These are phyloP conservation scores for Onchidella celtica DNA, from an alignment of 2,888 invertebrate species.

Conservation along the genomic window DNA sequence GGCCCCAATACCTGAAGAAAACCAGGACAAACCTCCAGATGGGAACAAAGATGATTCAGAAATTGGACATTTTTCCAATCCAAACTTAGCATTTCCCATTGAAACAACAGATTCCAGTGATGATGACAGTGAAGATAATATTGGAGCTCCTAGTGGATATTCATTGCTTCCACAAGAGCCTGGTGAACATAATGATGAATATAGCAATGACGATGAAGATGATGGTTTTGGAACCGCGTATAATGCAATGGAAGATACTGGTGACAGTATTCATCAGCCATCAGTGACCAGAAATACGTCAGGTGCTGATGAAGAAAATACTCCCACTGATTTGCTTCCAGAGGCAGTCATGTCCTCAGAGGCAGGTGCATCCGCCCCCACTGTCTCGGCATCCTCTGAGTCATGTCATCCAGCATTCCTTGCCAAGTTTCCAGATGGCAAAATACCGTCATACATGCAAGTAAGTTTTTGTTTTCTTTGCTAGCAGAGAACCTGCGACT, in stretches of 20 bases:
- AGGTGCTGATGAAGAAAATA: neutral
- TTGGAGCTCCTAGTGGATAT: slow-evolving; percentile 33
- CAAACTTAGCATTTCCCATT: slow-evolving; percentile 27
- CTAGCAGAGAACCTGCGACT: too few species aligned
- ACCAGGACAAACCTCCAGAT: slow-evolving; percentile 35
- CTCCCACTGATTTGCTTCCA: neutral
- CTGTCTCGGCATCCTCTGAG: slow-evolving; percentile 6
- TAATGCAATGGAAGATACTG: neutral
- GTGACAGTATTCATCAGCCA: neutral
- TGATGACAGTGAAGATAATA: slow-evolving; percentile 23
- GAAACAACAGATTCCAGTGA: slow-evolving; percentile 41
- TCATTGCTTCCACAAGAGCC: slow-evolving; percentile 43
- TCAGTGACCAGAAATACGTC: neutral
- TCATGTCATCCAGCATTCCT: slow-evolving; percentile 45
- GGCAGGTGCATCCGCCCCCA: slow-evolving; percentile 31
- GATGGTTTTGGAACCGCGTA: neutral
- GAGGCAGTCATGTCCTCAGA: slow-evolving; percentile 34
- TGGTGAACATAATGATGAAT: slow-evolving; percentile 31
- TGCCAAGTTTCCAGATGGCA: slow-evolving; percentile 51
- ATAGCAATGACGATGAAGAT: slow-evolving; percentile 11
- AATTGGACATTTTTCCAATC: slow-evolving; percentile 25
- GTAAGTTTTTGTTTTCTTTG: slow-evolving; percentile 36
- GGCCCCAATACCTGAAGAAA: slow-evolving; percentile 48
- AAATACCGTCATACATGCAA: slow-evolving; percentile 58
- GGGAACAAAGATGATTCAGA: slow-evolving; percentile 23